Conservation (phyloP, 2,888 invertebrate genomes). For the Tinea trinotella region DNA sequence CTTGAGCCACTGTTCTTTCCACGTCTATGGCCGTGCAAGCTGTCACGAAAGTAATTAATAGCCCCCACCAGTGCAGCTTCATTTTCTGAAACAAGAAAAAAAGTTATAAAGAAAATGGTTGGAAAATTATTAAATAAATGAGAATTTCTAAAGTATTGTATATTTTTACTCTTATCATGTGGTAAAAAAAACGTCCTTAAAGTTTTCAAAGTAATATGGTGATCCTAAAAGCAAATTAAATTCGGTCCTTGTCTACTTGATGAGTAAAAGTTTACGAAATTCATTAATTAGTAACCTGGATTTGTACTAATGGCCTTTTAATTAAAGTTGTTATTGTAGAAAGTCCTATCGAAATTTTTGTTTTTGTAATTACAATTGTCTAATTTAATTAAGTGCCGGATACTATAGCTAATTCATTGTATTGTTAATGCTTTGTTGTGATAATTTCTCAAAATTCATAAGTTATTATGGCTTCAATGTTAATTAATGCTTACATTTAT, state of each 20-base stretch:
- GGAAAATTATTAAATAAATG: no score
- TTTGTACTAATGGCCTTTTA: conserved; percentile 3
- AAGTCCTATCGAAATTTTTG: background rate
- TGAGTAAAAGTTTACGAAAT: conserved; percentile 2
- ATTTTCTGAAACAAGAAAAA: conserved; percentile 48
- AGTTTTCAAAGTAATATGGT: no score
- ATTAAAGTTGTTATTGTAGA: conserved; percentile 4
- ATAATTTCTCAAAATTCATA: no score
- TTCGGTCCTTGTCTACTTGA: background rate
- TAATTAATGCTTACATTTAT: no score
- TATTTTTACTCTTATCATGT: no score
- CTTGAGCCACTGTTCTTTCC: conserved; percentile 77
- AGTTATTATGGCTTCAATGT: no score
- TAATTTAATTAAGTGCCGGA: background rate
- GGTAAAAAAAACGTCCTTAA: no score
- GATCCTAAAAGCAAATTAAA: conserved; percentile 4
- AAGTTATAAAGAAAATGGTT: no score
- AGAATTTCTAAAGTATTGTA: background rate
- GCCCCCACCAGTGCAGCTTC: conserved; percentile 46
- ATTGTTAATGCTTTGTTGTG: no score
- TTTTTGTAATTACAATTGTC: background rate
- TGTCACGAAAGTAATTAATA: conserved; percentile 34
- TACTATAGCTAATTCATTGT: conserved; percentile 2
- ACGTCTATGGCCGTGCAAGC: conserved; percentile 53
- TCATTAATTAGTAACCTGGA: conserved; percentile 5